Base-by-base conservation (phyloP, 2,888 invertebrate genomes). In the Caprella mutica region DNA sequence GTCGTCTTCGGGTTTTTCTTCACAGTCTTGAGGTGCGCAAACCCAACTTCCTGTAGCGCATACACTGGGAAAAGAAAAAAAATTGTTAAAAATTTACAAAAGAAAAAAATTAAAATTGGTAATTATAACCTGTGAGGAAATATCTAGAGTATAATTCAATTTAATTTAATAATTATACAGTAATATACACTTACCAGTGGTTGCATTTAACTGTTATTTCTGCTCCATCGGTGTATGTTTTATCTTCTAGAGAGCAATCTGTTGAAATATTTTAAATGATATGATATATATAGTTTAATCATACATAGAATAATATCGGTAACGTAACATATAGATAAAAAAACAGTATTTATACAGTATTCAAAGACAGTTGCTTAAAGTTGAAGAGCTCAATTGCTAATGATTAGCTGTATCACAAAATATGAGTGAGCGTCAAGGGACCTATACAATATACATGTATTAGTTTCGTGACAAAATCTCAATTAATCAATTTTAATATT, bases 41-140 rank as follows among this genome's bases (percentile, higher is more conserved):
- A 69, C 69, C 69, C 69, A 69, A 59, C 68, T 69, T 6, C 69
- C 69, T 33, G 68, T 68, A 12, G 68, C 69, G 52, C 69, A 69
- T 6, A 69, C 66, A 55, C 69, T 69, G 64, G 2, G 58, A 65
- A 44, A 27, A 51, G 29, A 44, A 23, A 30, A 24, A 48, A 29
- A 54, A n/a, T 52, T 5, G 29, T 24, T 33, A 33, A 54, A 43
- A 21, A 2, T 23, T 14, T 12, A 21, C 26, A 12, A 17, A 38
- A n/a, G 3, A 5, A 23, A 17, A 21, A 40, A 24, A n/a, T 24
- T 38, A 26, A 3, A 14, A 4, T 12, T 40, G 17, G 3, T 29
- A 38, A 21, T 40, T n/a, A 4, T 5, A 4, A 39, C 19, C 9
- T 12, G 21, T 9, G 17, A 9, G 9, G 9, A 27, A 14, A 6